Evolutionary conservation across 2,888 invertebrate species (phyloP).

Genomic region (Chloromyia formosa): DNA sequence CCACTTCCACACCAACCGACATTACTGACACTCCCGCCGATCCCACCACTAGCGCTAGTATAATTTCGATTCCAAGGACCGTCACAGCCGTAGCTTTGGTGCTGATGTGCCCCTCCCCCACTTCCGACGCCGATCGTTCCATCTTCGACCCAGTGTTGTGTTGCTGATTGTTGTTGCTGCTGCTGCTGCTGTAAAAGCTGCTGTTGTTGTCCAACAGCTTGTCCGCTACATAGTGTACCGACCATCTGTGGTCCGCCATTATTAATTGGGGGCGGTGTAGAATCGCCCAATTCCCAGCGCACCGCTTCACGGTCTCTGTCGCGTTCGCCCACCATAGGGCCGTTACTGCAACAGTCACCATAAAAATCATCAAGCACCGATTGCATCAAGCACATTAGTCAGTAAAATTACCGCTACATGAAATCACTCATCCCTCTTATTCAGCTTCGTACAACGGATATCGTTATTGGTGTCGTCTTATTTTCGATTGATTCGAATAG

Average conservation of each 20-base stretch:
- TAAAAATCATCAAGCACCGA: neutral
- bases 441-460: conserved; percentile 54
- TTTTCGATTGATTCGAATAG: conserved; percentile 38
- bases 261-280: conserved; percentile 66
- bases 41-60: conserved; percentile 55
- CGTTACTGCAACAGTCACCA: conserved; percentile 54
- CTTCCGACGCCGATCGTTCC: conserved; percentile 54
- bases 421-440: conserved; percentile 63
- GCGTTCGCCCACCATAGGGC: conserved; percentile 66
- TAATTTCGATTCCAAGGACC: conserved; percentile 54
- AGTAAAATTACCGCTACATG: conserved; percentile 63
- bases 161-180: conserved; percentile 55
- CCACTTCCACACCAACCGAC: conserved; percentile 61
- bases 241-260: conserved; percentile 65
- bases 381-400: neutral
- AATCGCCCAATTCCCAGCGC: conserved; percentile 66
- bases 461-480: conserved; percentile 37
- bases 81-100: conserved; percentile 52
- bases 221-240: conserved; percentile 63
- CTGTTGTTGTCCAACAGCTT: conserved; percentile 63
- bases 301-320: conserved; percentile 66
- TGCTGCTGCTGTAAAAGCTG: conserved; percentile 52
- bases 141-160: conserved; percentile 57
- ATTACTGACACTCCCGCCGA: conserved; percentile 60
- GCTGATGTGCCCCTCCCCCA: conserved; percentile 41